Base-by-base conservation (phyloP, 2,888 invertebrate genomes). In the Ectobius pallidus region DNA sequence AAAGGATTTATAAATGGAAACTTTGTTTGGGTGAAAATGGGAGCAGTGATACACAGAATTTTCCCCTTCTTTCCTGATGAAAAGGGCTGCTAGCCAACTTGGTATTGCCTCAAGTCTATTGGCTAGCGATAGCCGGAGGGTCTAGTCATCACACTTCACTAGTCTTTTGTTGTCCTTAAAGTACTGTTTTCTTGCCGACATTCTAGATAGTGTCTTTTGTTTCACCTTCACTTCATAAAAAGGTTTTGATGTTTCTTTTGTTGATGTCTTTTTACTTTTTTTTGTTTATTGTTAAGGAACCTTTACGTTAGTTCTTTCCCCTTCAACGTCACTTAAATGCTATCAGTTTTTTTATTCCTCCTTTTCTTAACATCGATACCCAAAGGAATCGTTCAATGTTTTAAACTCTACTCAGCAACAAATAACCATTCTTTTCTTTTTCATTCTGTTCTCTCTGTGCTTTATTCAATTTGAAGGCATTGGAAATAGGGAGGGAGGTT, bases 391-490 rank as follows among this genome's bases (percentile, higher is more conserved):
- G n/a, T 67, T 30, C 67, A 18, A n/a, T 44, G 67, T 30, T 67
- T 30, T 46, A 16, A 67, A 46, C 67, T 46, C 30, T 20, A 42
- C 46, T 44, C 67, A 18, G 39, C 27, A 63, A 67, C 46, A 67
- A 67, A 67, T 67, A 67, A 44, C 46, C 30, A 25, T 67, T 42
- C 46, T 18, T 34, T 16, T 67, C 44, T 18, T 44, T 67, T n/a
- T 22, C 39, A 42, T 46, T 67, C 44, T 39, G 22, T 67, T 30
- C 46, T 44, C 16, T 18, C 25, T 11, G 22, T n/a, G 22, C 67
- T 27, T 67, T 67, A 67, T 67, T 67, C 67, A 67, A 67, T 67
- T 67, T 67, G 25, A 25, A 67, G n/a, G 67, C 30, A 67, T 39
- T 27, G 44, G 67, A 67, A 20, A n/a, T n/a, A n/a, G 25, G 52